A percentile compares a stretch with the other conserved stretches of the same genome.
Conservation (phyloP, 2,888 invertebrate genomes). For the Oligia latruncula region DNA sequence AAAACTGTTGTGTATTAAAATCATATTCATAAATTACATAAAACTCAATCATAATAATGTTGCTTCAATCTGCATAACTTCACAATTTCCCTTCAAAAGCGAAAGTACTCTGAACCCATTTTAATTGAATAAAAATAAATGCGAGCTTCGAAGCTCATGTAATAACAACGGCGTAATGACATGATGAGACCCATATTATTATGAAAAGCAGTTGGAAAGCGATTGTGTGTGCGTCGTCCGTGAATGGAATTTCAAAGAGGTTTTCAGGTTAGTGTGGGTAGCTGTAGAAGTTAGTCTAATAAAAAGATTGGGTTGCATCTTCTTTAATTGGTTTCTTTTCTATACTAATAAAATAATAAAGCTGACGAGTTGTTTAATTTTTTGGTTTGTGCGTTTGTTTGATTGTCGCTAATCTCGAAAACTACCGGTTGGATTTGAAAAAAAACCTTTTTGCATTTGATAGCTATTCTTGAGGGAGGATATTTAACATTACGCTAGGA, state of each 20-base stretch:
- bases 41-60: neutral
- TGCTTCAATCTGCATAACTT: neutral
- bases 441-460: neutral
- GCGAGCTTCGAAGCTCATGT: slow-evolving; percentile 39
- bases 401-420: neutral
- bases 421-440: neutral
- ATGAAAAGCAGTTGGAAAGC: slow-evolving; percentile 48
- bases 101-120: slow-evolving; percentile 39
- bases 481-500: no score
- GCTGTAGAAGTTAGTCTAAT: neutral
- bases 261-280: slow-evolving; percentile 1
- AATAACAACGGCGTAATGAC: slow-evolving; percentile 46
- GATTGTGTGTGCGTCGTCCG: slow-evolving; percentile 40
- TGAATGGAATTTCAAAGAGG: slow-evolving; percentile 37
- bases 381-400: no score
- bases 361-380: no score
- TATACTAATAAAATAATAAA: neutral
- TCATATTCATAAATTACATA: neutral
- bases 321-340: neutral
- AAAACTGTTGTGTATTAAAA: neutral
- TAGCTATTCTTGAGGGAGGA: neutral
- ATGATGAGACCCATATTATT: slow-evolving; percentile 46
- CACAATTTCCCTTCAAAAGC: slow-evolving; percentile 16
- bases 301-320: no score
- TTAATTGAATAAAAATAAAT: slow-evolving; percentile 56